phyloP scores from a whole-genome alignment of 2,113 vertebrate genomes.

The Galbula dea region DNA sequence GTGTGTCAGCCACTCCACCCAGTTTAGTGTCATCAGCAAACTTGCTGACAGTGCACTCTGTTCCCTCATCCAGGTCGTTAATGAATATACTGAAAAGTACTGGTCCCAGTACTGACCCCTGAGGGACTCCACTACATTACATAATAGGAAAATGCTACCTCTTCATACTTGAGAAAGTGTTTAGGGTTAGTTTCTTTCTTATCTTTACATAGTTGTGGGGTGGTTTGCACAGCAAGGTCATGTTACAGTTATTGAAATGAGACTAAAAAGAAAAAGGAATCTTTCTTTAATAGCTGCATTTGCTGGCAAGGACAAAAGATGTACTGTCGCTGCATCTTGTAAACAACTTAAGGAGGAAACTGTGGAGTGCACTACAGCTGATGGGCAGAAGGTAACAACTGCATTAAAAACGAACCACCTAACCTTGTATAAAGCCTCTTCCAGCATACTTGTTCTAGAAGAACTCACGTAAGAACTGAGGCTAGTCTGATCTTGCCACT shows the following conservation, averaged over 20 bases:
- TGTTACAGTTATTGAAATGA: conserved; percentile 19
- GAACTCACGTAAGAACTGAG: neutral
- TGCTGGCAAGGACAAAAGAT: conserved; percentile 65
- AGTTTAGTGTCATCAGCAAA: no score
- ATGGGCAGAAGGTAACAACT: neutral
- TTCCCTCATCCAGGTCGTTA: no score
- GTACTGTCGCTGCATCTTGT: conserved; percentile 28
- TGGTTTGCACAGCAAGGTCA: neutral
- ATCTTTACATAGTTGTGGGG: neutral
- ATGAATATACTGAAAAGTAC: no score
- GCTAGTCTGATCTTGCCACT: neutral
- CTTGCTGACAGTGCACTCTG: no score
- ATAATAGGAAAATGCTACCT: conserved; percentile 8
- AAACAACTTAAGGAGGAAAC: conserved; percentile 29
- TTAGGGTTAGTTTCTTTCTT: neutral
- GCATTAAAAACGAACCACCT: neutral
- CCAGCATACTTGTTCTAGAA: neutral
- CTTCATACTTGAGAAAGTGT: neutral
- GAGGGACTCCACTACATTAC: no score
- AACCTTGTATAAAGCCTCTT: neutral
- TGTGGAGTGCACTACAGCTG: neutral
- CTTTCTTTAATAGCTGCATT: conserved; percentile 48
- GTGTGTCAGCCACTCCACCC: no score
- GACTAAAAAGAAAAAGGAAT: neutral
- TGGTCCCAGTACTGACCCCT: no score